Evolutionary conservation across 1,140 invertebrate species (phyloP).

Genomic region (Caerostris extrusa): DNA sequence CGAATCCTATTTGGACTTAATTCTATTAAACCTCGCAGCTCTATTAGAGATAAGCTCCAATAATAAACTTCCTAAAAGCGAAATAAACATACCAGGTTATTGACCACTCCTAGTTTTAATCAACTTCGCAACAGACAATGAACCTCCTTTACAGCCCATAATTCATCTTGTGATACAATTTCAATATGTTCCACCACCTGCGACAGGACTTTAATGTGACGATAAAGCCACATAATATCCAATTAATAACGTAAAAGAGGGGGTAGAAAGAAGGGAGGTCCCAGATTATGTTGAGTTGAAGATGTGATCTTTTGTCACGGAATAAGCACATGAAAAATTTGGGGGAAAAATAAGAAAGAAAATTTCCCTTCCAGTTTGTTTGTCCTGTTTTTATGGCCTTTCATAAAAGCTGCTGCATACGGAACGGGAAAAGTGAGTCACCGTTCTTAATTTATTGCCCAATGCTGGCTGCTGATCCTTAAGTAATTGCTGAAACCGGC

Average conservation of each 20-base stretch:
- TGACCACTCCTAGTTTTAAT: conserved; percentile 46
- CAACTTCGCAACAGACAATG: conserved; percentile 26
- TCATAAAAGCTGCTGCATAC: not conserved
- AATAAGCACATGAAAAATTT: not conserved
- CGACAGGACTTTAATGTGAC: not conserved
- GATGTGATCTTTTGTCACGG: conserved; percentile 3
- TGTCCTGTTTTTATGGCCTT: conserved; percentile 17
- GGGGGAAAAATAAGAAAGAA: not conserved
- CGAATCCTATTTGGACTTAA: not conserved
- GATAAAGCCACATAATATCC: conserved; percentile 33
- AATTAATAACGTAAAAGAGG: not conserved
- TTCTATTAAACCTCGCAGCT: not conserved
- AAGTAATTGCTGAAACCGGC: conserved; percentile 41
- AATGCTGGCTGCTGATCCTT: not conserved
- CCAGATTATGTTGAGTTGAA: too few species aligned
- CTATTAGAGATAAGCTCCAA: not conserved
- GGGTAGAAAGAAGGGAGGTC: not conserved
- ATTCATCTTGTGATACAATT: conserved; percentile 21
- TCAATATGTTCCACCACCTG: not conserved
- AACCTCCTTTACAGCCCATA: conserved; percentile 13
- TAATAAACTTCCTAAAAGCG: not conserved
- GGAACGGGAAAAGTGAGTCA: conserved; percentile 11
- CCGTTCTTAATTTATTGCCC: not conserved
- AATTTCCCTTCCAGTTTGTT: not conserved
- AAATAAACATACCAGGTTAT: conserved; percentile 3